Base-by-base conservation (phyloP, 2,797 vertebrate genomes). In the Perodicticus potto region DNA sequence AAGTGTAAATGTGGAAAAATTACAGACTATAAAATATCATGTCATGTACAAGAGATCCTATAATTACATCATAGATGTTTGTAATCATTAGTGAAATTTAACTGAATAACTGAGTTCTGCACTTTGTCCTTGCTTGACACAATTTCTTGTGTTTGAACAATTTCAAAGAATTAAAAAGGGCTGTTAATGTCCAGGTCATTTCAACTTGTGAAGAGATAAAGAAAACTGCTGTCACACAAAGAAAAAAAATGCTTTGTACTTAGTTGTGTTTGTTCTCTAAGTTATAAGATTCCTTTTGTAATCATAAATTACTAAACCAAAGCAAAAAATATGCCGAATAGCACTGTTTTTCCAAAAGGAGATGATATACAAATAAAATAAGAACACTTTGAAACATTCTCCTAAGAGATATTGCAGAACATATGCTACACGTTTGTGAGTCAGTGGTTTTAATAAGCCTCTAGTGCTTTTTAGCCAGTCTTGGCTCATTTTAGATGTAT, bases 401-500 rank as follows among this genome's bases (percentile, higher is more conserved):
- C 83, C 45, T 91, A 70, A 84, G 84, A 94, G 70, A 49, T 74
- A 32, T 65, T 40, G 37, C 14, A 57, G 23, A 96, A 81, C 89
- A 91, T 84, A 90, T 89, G 69, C 55, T 91, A 5, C 53, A 13
- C 76, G 5, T 59, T 90, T 55, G 3, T 91, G 45, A 96, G 49
- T 10, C 86, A 72, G n/a, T 82, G 72, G 13, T 92, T 97, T 83
- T 43, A 88, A 77, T 87, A 94, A 81, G 88, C 34, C 43, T 77
- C 43, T 23, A n/a, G 53, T 83, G 65, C 2, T 72, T 93, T 93
- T 76, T 61, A 81, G 1, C 2, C 27, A 80, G 4, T 32, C 7
- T 92, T 96, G 77, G 23, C n/a, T 93, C 27, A 69, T 95, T 91
- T 92, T 86, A 49, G 12, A 86, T 77, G 45, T 57, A 92, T 96